phyloP scores from a whole-genome alignment of 1,140 invertebrate genomes.

The Apis laboriosa region DNA sequence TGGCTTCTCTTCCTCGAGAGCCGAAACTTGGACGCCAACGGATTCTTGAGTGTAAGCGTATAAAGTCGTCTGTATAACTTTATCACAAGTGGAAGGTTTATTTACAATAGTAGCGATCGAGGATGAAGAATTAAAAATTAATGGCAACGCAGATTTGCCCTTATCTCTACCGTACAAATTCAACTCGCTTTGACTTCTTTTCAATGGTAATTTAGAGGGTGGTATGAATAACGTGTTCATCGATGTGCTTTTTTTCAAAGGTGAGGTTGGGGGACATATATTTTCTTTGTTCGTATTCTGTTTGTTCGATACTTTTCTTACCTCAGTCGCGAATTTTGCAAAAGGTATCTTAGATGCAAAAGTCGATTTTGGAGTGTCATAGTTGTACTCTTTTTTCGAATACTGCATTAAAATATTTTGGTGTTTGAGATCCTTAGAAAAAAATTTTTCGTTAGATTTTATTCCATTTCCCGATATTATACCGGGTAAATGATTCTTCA shows the following conservation, averaged over 20 bases:
- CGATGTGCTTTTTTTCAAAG: constrained; percentile 75
- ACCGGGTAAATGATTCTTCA: constrained; percentile 71
- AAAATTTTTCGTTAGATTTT: constrained; percentile 49
- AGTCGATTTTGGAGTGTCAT: constrained; percentile 58
- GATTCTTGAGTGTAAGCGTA: constrained; percentile 68
- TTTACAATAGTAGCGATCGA: constrained; percentile 78
- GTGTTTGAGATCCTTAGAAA: constrained; percentile 16
- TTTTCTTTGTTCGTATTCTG: constrained; percentile 37
- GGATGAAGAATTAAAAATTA: constrained; percentile 77
- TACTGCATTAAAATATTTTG: constrained; percentile 14
- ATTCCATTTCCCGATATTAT: constrained; percentile 65
- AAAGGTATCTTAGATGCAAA: constrained; percentile 58
- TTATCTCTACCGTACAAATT: constrained; percentile 72
- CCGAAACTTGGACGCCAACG: constrained; percentile 75
- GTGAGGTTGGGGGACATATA: background rate
- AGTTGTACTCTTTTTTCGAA: constrained; percentile 14
- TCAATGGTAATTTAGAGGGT: constrained; percentile 59
- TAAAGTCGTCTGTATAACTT: constrained; percentile 76
- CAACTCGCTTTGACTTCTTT: constrained; percentile 78
- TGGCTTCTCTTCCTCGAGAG: constrained; percentile 71
- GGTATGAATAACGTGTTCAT: constrained; percentile 72
- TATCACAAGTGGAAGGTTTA: constrained; percentile 76
- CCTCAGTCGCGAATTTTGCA: constrained; percentile 55
- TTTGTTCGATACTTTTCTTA: constrained; percentile 27
- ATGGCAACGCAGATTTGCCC: constrained; percentile 50